Evolutionary conservation across 2,113 vertebrate species (phyloP), one percentile per base, ranked within the genome.

Genomic region (Sinocyclocheilus grahami): DNA sequence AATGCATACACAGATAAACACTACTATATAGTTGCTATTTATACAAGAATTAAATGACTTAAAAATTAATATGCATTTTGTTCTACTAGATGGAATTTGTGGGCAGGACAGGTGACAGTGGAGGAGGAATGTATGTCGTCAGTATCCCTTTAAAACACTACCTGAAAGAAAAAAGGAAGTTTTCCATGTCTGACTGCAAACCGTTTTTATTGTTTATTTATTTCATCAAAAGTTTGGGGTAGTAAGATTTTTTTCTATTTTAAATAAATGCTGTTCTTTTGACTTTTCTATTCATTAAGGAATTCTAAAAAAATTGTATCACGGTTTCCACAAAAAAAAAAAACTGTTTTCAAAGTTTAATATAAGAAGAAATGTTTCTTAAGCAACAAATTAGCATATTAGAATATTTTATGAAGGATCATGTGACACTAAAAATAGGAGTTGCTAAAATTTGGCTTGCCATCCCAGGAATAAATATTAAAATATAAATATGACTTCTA

Each of bases 71-170:
- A 1, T 84, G 51, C 11, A 5, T 18, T 82, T 72, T 13, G 6
- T 10, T 87, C 63, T 87, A 53, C 2, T 77, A 99, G 98, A 95
- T 99, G 86, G 96, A 98, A 89, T 98, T 99, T 4, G 97, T 98
- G 85, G 97, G 97, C 2, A 97, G 96, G 86, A 94, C 96, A 0
- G 97, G 97, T 0, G 98, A 99, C 91, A 99, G 98, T 0, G 97
- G 98, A 0, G 98, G 98, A 67, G 98, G 98, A 33, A 97, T 96
- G 95, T 99, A 92, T 46, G 96, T 96, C 0, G 95, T 99, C 94
- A 98, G 97, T 99, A 99, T 99, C 98, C 96, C 98, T 96, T 58
- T 27, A 48, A 67, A 82, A 80, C 33, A 76, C 46, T 18, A 76
- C 51, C 42, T 78, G 3, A 24, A 78, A 6, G n/a, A 48, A 33